phyloP scores from a whole-genome alignment of 2,888 invertebrate species.

The Cryptus viduatorius region DNA sequence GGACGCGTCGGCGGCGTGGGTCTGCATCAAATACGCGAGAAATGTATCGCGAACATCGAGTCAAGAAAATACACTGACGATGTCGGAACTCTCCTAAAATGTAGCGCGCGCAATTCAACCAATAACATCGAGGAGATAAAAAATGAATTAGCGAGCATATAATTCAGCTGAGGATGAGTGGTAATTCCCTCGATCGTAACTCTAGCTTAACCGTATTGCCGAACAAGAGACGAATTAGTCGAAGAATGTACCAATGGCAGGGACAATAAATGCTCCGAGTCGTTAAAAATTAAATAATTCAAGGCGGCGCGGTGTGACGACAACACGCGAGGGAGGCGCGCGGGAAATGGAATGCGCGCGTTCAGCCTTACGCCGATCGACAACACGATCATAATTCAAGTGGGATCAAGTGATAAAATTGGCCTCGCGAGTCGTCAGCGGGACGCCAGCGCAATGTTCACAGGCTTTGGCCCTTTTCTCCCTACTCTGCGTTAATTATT shows the following conservation, averaged over 20 bases:
- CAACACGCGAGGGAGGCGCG: constrained; percentile 21
- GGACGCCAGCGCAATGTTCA: constrained; percentile 65
- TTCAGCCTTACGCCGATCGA: constrained; percentile 50
- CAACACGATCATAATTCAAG: constrained; percentile 78
- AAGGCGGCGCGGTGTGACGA: constrained; percentile 10
- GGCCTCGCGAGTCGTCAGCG: constrained; percentile 73
- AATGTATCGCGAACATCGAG: constrained; percentile 21
- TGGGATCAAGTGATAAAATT: constrained; percentile 81
- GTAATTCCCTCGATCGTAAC: constrained; percentile 30
- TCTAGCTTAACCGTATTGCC: background rate
- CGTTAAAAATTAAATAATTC: constrained; percentile 40
- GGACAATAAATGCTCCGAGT: constrained; percentile 27
- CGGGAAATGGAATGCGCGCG: constrained; percentile 46
- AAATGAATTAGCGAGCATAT: constrained; percentile 57
- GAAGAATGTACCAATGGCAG: constrained; percentile 5
- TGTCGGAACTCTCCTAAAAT: constrained; percentile 49
- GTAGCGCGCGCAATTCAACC: constrained; percentile 40
- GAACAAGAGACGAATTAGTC: constrained; percentile 40
- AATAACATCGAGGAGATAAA: constrained; percentile 55
- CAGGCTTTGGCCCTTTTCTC: background rate
- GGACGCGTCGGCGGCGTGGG: constrained; percentile 42
- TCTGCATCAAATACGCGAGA: constrained; percentile 36
- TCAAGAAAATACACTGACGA: constrained; percentile 31
- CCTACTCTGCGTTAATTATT: constrained; percentile 63
- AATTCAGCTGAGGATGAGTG: constrained; percentile 2